Percentiles rank a stretch among this genome's conserved stretches.
Evolutionary conservation across 1,140 invertebrate genomes (phyloP).

Genomic region (Drosophila pseudoananassae): DNA sequence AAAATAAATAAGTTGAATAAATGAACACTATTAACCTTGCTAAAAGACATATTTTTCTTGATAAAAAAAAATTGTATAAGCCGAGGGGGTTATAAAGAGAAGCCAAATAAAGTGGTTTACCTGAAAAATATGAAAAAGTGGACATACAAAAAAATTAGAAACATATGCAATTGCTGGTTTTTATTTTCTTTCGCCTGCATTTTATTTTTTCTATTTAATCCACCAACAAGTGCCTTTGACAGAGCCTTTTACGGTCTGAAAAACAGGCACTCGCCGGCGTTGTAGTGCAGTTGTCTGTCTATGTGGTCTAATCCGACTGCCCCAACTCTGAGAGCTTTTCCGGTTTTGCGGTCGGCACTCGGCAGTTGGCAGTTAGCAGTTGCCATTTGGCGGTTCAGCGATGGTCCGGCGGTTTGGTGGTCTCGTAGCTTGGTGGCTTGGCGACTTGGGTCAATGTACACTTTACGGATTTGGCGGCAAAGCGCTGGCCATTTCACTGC

Average conservation of each 20-base stretch:
- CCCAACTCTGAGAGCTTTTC: slow-evolving; percentile 47
- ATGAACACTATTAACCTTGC: background rate
- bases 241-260: slow-evolving; percentile 63
- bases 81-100: background rate
- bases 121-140: background rate
- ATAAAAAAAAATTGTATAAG: background rate
- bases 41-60: background rate
- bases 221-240: slow-evolving; percentile 37
- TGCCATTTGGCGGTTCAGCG: slow-evolving; percentile 13
- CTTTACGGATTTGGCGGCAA: slow-evolving; percentile 71
- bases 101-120: background rate
- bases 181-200: background rate
- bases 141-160: background rate
- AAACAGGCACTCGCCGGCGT: slow-evolving; percentile 32
- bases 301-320: slow-evolving; percentile 28
- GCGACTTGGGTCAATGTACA: slow-evolving; percentile 72
- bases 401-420: slow-evolving; percentile 5
- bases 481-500: slow-evolving; percentile 62
- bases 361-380: slow-evolving; percentile 6
- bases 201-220: slow-evolving; percentile 9
- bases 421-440: slow-evolving; percentile 29
- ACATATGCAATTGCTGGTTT: background rate
- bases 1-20: background rate
- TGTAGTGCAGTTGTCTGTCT: slow-evolving; percentile 19
- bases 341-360: slow-evolving; percentile 43